These are phyloP conservation scores for Saccopteryx leptura DNA, from an alignment of 2,113 vertebrate species.

Conservation along the genomic window DNA sequence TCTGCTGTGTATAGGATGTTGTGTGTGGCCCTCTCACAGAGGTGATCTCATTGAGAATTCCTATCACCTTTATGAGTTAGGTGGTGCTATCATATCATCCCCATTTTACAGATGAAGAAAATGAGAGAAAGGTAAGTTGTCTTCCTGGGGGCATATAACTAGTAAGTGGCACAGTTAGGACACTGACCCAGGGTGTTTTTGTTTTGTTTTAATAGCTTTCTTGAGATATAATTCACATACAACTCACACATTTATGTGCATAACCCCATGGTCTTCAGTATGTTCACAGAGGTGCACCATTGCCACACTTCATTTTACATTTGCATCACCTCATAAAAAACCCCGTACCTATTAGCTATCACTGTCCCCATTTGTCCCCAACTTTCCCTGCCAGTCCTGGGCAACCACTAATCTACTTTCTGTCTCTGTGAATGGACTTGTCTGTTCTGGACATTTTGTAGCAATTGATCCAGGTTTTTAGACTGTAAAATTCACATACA, in stretches of 20 bases:
- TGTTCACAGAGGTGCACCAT: background rate
- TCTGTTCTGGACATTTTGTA: background rate
- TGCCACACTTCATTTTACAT: background rate
- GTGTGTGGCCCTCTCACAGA: background rate
- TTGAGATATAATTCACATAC: background rate
- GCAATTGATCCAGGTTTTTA: background rate
- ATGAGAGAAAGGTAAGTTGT: background rate
- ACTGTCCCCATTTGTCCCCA: background rate
- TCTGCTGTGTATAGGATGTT: background rate
- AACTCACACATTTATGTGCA: background rate
- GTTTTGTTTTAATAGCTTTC: background rate
- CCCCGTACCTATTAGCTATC: background rate
- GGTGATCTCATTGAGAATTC: background rate
- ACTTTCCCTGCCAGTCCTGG: background rate
- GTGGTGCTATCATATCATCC: background rate
- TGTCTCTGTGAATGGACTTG: background rate
- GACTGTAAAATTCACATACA: background rate
- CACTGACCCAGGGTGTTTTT: background rate
- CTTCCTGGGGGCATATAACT: background rate
- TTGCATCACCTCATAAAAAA: background rate
- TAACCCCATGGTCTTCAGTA: background rate
- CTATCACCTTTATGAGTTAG: background rate
- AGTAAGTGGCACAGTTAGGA: background rate
- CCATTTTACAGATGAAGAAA: background rate
- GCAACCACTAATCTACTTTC: background rate